Evolutionary conservation across 2,113 vertebrate genomes (phyloP).

Genomic region (Sminthopsis crassicaudata): DNA sequence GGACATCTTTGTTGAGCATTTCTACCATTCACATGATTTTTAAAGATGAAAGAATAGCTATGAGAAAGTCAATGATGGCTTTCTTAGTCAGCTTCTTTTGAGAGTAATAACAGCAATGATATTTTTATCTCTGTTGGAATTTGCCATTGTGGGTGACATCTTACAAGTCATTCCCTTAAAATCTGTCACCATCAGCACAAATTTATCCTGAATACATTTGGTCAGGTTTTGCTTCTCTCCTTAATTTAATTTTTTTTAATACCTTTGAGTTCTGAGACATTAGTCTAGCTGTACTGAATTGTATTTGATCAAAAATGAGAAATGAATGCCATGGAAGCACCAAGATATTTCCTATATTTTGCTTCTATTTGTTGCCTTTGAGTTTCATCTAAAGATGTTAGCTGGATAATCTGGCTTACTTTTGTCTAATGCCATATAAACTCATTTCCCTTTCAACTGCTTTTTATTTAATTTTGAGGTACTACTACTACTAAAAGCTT

Average conservation of each 20-base stretch:
- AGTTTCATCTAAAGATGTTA: not conserved
- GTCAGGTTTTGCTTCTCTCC: not conserved
- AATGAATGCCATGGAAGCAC: not conserved
- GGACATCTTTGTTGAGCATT: not conserved
- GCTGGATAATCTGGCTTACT: not conserved
- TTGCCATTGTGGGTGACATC: not conserved
- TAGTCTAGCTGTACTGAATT: not conserved
- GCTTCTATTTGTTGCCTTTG: not conserved
- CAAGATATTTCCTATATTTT: not conserved
- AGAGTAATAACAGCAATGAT: not conserved
- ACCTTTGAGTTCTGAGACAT: not conserved
- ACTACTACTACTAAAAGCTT: not conserved
- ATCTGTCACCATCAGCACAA: not conserved
- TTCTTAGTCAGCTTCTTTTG: not conserved
- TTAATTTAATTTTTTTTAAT: not conserved
- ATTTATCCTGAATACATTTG: not conserved
- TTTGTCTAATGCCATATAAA: not conserved
- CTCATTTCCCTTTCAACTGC: not conserved
- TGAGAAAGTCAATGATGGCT: not conserved
- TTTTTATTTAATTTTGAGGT: not conserved
- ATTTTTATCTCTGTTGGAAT: not conserved
- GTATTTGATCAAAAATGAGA: not conserved
- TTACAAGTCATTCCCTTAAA: not conserved
- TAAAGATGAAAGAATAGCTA: not conserved
- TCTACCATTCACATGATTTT: not conserved